Evolutionary conservation across 2,888 invertebrate genomes (phyloP).

Genomic region (Leptopilina drosophilae): DNA sequence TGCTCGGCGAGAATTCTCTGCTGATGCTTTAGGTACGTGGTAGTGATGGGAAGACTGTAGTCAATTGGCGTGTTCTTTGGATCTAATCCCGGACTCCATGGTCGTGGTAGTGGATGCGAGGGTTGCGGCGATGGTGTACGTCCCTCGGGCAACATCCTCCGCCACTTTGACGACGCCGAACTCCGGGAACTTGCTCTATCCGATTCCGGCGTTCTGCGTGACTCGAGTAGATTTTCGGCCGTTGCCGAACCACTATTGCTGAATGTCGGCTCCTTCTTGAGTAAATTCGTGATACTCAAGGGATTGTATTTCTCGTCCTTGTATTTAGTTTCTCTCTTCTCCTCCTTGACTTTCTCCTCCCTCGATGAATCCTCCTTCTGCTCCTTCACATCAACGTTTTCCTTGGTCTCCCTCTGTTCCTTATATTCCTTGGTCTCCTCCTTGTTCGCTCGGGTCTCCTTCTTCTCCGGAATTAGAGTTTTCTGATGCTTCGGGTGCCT

Average conservation of each 20-base stretch:
- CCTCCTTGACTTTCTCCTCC: not conserved
- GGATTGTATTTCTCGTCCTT: conserved; percentile 74
- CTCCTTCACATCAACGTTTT: conserved; percentile 67
- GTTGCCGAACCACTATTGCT: conserved; percentile 45
- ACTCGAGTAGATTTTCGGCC: conserved; percentile 67
- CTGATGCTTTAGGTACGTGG: conserved; percentile 92
- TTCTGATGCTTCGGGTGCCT: conserved; percentile 67
- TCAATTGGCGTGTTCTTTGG: conserved; percentile 80
- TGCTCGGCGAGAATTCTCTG: conserved; percentile 83
- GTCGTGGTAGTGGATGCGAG: conserved; percentile 68
- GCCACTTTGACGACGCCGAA: conserved; percentile 72
- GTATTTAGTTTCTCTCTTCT: conserved; percentile 45
- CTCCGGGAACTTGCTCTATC: conserved; percentile 72
- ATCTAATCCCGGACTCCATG: conserved; percentile 73
- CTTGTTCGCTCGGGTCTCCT: conserved; percentile 67
- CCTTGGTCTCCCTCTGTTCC: not conserved
- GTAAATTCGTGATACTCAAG: conserved; percentile 72
- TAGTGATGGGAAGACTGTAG: conserved; percentile 92
- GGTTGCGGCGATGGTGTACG: conserved; percentile 73
- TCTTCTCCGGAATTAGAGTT: conserved; percentile 54
- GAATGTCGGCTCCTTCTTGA: conserved; percentile 73
- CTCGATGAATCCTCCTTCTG: not conserved
- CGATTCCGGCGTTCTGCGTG: conserved; percentile 79
- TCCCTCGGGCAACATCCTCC: conserved; percentile 72
- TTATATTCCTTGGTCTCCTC: conserved; percentile 2